A percentile compares a stretch with the other conserved stretches of the same genome.
Conservation (phyloP, 2,113 vertebrate genomes). For the Ciconia stormi region DNA sequence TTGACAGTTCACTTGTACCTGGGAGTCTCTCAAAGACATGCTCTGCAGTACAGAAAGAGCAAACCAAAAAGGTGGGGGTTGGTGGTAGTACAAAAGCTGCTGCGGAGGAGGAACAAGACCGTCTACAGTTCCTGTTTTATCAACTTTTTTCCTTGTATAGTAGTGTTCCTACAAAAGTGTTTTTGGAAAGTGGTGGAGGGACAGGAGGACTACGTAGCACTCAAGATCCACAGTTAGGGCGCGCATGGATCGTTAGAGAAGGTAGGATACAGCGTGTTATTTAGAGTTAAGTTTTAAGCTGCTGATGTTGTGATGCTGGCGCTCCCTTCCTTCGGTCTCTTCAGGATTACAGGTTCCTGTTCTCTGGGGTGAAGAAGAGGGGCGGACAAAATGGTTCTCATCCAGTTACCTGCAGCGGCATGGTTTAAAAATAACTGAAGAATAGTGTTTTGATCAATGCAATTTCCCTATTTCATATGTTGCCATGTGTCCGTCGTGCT, state of each 20-base stretch:
- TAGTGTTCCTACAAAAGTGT: not conserved
- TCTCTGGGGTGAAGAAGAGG: not conserved
- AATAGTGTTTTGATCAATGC: not conserved
- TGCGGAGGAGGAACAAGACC: not conserved
- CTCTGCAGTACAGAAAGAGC: not conserved
- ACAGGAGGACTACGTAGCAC: not conserved
- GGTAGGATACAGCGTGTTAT: not conserved
- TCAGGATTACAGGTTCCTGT: not conserved
- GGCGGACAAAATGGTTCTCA: not conserved
- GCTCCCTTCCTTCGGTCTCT: not conserved
- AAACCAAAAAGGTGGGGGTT: not conserved
- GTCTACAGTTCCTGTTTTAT: not conserved
- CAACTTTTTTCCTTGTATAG: not conserved
- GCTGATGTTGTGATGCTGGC: not conserved
- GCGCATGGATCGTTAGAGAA: fast-evolving
- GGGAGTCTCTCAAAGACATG: not conserved
- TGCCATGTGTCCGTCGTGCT: fast-evolving
- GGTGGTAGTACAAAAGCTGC: not conserved
- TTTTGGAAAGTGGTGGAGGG: not conserved
- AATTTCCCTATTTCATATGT: fast-evolving
- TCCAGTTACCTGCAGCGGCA: not conserved
- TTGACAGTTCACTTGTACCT: not conserved
- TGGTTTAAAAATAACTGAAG: not conserved
- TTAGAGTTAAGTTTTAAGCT: not conserved
- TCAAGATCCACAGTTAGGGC: not conserved